Percentiles rank a stretch among this genome's conserved stretches.
Conservation (phyloP, 2,888 invertebrate genomes). For the Branchipolynoe longqiensis region DNA sequence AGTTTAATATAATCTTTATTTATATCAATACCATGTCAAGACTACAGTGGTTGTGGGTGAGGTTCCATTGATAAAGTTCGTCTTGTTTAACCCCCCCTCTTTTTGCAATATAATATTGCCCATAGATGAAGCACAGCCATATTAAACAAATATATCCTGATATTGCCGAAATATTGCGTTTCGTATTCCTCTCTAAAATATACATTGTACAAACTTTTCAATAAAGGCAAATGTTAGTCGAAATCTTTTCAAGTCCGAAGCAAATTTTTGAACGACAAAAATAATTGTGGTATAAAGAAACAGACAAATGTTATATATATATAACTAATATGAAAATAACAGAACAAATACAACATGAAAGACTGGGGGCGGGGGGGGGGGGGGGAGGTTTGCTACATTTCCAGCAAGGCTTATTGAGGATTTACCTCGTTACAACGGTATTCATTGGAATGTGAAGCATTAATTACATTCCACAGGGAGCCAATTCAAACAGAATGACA, state of each 20-base stretch:
- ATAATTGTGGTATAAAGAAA: slow-evolving; percentile 4
- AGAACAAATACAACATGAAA: slow-evolving; percentile 25
- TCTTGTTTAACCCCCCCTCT: no score
- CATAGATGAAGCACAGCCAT: slow-evolving; percentile 39
- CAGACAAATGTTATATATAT: slow-evolving; percentile 5
- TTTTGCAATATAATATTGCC: slow-evolving; percentile 28
- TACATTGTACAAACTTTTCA: slow-evolving; percentile 32
- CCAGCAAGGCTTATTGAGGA: no score
- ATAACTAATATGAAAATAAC: slow-evolving; percentile 1
- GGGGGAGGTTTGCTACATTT: no score
- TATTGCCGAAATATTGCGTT: slow-evolving; percentile 27
- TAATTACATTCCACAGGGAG: no score
- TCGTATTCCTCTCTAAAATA: slow-evolving; percentile 27
- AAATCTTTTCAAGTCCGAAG: not conserved
- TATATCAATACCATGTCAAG: slow-evolving; percentile 41
- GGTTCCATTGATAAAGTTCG: not conserved
- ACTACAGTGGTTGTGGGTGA: slow-evolving; percentile 11
- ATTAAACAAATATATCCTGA: not conserved
- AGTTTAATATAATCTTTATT: slow-evolving; percentile 43
- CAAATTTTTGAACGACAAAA: not conserved
- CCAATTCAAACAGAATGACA: no score
- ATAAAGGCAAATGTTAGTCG: not conserved
- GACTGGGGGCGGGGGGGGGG: no score
- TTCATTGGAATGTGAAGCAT: no score
- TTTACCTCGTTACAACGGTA: no score